These are phyloP conservation scores for Myotis myotis DNA, from an alignment of 2,797 vertebrate genomes.

Conservation along the genomic window DNA sequence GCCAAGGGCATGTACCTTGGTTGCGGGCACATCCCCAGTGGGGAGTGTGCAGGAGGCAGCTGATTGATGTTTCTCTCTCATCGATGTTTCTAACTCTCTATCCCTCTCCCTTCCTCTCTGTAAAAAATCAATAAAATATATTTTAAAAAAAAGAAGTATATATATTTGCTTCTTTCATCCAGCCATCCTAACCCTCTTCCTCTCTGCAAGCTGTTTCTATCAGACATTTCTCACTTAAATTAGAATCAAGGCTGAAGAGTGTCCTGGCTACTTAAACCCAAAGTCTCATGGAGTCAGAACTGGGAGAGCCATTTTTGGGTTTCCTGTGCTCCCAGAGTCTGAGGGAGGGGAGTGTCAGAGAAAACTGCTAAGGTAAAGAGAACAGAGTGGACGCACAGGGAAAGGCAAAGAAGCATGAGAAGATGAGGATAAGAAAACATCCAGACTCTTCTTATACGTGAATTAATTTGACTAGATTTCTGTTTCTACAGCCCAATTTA, in stretches of 20 bases:
- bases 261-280: not conserved
- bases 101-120: too few species aligned
- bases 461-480: constrained; percentile 3
- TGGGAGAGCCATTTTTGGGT: not conserved
- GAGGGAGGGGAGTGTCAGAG: not conserved
- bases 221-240: not conserved
- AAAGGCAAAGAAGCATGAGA: not conserved
- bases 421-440: not conserved
- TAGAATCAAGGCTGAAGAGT: not conserved
- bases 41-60: too few species aligned
- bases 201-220: not conserved
- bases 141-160: too few species aligned
- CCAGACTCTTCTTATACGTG: not conserved
- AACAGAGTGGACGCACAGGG: not conserved
- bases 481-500: not conserved
- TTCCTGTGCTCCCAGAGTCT: not conserved
- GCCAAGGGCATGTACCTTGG: too few species aligned
- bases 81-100: too few species aligned
- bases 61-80: too few species aligned
- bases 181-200: too few species aligned
- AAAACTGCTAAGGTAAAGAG: not conserved
- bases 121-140: too few species aligned
- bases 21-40: too few species aligned
- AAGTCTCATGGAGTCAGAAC: not conserved
- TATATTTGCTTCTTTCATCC: not conserved